A percentile compares a stretch with the other conserved stretches of the same genome.
Evolutionary conservation across 2,113 vertebrate species (phyloP).

Genomic region (Chrysemys picta): DNA sequence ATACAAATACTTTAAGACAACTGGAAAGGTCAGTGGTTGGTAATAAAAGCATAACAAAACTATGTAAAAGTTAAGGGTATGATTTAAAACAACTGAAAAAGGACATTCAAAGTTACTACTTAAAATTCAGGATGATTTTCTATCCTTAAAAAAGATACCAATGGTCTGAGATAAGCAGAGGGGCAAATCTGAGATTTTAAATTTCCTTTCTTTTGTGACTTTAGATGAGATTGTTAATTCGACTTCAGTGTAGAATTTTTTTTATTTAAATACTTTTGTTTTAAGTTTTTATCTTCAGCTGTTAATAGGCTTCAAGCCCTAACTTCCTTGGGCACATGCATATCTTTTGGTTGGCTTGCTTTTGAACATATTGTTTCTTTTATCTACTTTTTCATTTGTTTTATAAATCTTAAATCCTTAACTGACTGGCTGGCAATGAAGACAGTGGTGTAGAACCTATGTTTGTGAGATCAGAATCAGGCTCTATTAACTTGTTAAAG

Average conservation of each 20-base stretch:
- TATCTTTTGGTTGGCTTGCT: not conserved
- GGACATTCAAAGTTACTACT: not conserved
- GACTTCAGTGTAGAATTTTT: not conserved
- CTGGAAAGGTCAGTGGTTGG: not conserved
- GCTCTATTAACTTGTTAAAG: not conserved
- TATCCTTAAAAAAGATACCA: not conserved
- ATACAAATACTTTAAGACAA: not conserved
- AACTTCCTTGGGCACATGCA: not conserved
- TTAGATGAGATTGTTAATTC: constrained; percentile 25
- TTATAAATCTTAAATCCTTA: not conserved
- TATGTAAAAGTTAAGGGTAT: not conserved
- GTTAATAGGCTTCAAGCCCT: not conserved
- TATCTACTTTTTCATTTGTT: constrained; percentile 7
- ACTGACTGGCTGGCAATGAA: not conserved
- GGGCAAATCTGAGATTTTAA: not conserved
- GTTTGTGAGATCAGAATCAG: not conserved
- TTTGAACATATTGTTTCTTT: not conserved
- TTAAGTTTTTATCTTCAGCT: not conserved
- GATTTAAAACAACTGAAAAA: not conserved
- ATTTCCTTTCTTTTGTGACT: constrained; percentile 28
- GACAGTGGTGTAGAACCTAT: not conserved
- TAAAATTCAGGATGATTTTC: not conserved
- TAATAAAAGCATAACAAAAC: not conserved
- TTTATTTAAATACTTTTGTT: constrained; percentile 14
- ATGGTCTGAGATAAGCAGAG: not conserved